Base-by-base conservation (phyloP, 2,797 vertebrate genomes). In the Petrocephalus schoutedeni region DNA sequence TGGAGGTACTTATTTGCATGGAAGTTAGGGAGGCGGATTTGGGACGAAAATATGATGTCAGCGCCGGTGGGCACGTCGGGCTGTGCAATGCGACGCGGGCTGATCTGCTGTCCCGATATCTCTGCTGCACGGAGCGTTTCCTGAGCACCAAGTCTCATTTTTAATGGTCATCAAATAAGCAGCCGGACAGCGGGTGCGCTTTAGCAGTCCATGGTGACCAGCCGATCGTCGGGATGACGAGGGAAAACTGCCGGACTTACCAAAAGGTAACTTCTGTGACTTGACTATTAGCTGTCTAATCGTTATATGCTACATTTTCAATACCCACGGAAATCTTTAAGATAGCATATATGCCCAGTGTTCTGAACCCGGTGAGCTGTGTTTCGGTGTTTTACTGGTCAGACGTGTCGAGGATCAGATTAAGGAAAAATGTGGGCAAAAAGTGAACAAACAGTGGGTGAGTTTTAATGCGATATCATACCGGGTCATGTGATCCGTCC, bases 261-360 rank as follows among this genome's bases (percentile, higher is more conserved):
- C 94, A 94, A 90, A 96, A 98, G 97, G 98, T 98, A 95, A 14
- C 85, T 90, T 87, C 83, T 83, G 12, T n/a, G 61, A 53, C 12
- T 16, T 32, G 32, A 45, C 2, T 7, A 7, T 74, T 53, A 28
- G 80, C 7, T 23, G 32, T 86, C 80, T 19, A 85, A 58, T n/a
- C n/a, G n/a, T 61, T 19, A 41, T 12, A 41, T 77, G 12, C 12
- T 9, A 58, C 87, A 41, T 59, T 84, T 58, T 41, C 0, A 36
- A 56, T 36, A 58, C 51, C 23, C 23, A 19, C 23, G 7, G 28
- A 86, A 16, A 4, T 59, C 59, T 53, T 77, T 4, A 45, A 45
- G n/a, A n/a, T 49, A 80, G 19, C 19, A n/a, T 80, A n/a, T 6
- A 28, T 41, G 36, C 85, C 16, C 12, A 32, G 28, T 53, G 23